Evolutionary conservation across 2,113 vertebrate genomes (phyloP).

Genomic region (Gulo gulo): DNA sequence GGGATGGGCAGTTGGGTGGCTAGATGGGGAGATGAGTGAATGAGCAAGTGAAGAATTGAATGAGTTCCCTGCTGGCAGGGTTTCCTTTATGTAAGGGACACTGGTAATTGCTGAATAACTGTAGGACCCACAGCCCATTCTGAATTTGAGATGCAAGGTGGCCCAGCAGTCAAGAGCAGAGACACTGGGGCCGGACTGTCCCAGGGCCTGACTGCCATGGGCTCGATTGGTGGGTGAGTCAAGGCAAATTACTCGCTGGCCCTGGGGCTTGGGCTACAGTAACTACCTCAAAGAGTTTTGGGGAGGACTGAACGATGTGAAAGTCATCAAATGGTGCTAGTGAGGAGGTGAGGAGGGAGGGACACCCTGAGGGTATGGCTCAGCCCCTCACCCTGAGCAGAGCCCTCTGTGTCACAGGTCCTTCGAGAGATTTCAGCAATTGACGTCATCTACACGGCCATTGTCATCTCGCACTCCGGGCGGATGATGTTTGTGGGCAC

Average conservation of each 20-base stretch:
- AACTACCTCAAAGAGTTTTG: not conserved
- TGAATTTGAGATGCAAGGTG: not conserved
- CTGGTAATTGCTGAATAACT: not conserved
- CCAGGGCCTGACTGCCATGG: not conserved
- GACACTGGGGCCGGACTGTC: not conserved
- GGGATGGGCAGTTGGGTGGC: not conserved
- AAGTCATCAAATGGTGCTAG: not conserved
- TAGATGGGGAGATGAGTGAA: not conserved
- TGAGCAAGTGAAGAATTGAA: not conserved
- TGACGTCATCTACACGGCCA: slow-evolving; percentile 85
- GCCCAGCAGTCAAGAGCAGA: not conserved
- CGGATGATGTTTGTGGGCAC: slow-evolving; percentile 92
- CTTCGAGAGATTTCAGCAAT: slow-evolving; percentile 87
- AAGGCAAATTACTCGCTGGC: not conserved
- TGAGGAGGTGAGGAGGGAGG: not conserved
- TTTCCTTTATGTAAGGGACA: not conserved
- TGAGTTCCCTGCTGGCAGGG: not conserved
- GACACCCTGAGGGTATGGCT: not conserved
- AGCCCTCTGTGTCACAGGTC: slow-evolving; percentile 83
- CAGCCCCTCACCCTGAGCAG: not conserved
- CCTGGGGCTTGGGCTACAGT: not conserved
- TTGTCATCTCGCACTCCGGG: slow-evolving; percentile 89
- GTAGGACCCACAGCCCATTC: not conserved
- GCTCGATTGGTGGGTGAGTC: no score
- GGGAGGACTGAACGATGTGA: not conserved